Conservation (phyloP, 2,797 vertebrate genomes). For the Triplophysa yarkandensis region DNA sequence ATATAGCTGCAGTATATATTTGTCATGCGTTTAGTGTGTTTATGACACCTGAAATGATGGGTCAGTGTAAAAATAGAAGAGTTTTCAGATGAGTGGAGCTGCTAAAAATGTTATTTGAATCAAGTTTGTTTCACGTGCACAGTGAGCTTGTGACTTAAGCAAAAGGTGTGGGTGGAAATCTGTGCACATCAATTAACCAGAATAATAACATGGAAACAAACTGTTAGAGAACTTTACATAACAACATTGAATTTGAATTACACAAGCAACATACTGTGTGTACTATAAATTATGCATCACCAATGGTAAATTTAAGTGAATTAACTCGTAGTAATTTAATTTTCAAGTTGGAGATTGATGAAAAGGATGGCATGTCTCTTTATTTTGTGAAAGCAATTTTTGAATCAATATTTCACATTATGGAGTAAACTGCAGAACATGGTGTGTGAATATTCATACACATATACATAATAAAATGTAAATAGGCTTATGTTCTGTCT, state of each 20-base stretch:
- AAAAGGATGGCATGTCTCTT: background rate
- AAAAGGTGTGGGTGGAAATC: background rate
- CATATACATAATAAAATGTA: background rate
- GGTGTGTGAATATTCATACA: background rate
- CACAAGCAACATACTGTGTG: constrained; percentile 2
- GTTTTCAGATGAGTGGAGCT: no score
- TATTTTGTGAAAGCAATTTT: no score
- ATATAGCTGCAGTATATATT: background rate
- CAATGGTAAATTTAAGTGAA: background rate
- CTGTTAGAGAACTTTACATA: background rate
- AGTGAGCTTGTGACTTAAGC: background rate
- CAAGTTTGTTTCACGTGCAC: background rate
- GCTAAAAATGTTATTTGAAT: background rate
- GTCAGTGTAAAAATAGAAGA: background rate
- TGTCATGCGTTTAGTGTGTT: no score
- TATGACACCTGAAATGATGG: background rate
- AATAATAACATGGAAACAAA: constrained; percentile 9
- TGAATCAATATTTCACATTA: no score
- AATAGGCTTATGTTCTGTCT: background rate
- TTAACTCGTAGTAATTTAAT: background rate
- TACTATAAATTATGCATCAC: background rate
- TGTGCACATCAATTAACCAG: background rate
- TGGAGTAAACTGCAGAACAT: background rate
- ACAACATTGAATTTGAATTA: background rate
- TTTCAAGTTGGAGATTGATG: background rate